These are phyloP conservation scores for Branchipolynoe longqiensis DNA, from an alignment of 2,888 invertebrate species.

Conservation along the genomic window DNA sequence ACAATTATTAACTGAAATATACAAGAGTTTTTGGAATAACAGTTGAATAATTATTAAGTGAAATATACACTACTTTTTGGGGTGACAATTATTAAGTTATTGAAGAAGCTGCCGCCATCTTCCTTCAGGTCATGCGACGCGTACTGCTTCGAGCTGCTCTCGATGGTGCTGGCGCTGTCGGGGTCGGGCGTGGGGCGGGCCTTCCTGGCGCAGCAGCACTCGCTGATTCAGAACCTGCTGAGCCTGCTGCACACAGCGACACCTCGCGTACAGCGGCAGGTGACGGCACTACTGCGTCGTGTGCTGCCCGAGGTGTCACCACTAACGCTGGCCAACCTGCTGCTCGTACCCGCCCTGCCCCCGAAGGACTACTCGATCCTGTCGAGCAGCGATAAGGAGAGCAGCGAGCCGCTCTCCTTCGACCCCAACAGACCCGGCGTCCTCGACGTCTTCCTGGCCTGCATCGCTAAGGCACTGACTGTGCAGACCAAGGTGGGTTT, in stretches of 20 bases:
- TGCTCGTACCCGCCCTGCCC: conserved; percentile 88
- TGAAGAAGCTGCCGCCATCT: too few species aligned
- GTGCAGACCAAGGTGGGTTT: conserved; percentile 92
- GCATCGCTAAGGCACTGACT: conserved; percentile 94
- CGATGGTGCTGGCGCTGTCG: conserved; percentile 95
- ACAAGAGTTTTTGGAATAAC: too few species aligned
- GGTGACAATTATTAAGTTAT: too few species aligned
- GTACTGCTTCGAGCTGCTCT: conserved; percentile 98
- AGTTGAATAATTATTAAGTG: too few species aligned
- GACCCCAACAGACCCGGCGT: conserved; percentile 86
- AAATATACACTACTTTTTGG: too few species aligned
- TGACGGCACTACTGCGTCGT: conserved; percentile 91
- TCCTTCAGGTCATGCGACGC: conserved; percentile 85
- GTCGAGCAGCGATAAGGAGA: conserved; percentile 81
- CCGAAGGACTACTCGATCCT: conserved; percentile 90
- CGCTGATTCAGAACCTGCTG: conserved; percentile 91
- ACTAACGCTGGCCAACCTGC: conserved; percentile 89
- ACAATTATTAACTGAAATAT: too few species aligned
- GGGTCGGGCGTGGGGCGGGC: conserved; percentile 94
- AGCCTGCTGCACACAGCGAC: conserved; percentile 95
- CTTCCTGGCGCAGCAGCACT: conserved; percentile 94
- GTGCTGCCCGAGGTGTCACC: conserved; percentile 95
- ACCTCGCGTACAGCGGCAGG: conserved; percentile 96
- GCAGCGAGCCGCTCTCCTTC: conserved; percentile 81
- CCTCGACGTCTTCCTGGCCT: conserved; percentile 93